Percentiles rank a stretch among this genome's conserved stretches.
Conservation (phyloP, 2,888 invertebrate genomes). For the Incurvaria masculella region DNA sequence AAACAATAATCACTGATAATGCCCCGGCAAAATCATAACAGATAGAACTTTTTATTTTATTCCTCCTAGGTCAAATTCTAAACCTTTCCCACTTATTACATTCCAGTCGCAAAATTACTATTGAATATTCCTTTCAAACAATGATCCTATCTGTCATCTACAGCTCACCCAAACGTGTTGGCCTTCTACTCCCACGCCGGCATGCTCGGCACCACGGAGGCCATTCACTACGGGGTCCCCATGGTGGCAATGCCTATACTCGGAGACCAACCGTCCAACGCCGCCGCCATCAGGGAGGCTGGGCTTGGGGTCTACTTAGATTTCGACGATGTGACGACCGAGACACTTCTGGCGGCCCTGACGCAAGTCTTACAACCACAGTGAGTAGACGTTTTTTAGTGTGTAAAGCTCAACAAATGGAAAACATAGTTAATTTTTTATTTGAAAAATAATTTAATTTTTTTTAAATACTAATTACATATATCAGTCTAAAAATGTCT, state of each 20-base stretch:
- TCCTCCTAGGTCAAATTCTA: neutral
- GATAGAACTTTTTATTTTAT: constrained; percentile 1
- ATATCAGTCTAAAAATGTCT: too few species aligned
- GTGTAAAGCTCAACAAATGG: too few species aligned
- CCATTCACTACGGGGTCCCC: constrained; percentile 59
- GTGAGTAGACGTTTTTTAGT: too few species aligned
- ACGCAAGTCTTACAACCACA: constrained; percentile 48
- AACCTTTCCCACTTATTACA: neutral
- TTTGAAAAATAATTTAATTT: too few species aligned
- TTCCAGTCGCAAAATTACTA: neutral
- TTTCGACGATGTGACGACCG: constrained; percentile 47
- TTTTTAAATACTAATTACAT: too few species aligned
- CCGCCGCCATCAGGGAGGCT: constrained; percentile 51
- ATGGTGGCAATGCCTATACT: constrained; percentile 56
- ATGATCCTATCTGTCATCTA: constrained; percentile 25
- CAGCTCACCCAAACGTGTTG: constrained; percentile 58
- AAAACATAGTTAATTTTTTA: too few species aligned
- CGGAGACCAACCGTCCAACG: constrained; percentile 60
- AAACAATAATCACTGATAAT: too few species aligned
- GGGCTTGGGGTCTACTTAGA: constrained; percentile 48
- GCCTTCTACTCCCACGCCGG: constrained; percentile 61
- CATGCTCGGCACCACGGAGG: constrained; percentile 57
- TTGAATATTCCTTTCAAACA: constrained; percentile 30
- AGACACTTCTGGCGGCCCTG: constrained; percentile 49
- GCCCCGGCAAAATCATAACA: too few species aligned